These are phyloP conservation scores for Drosophila tani DNA, from an alignment of 1,140 invertebrate genomes.

Conservation along the genomic window DNA sequence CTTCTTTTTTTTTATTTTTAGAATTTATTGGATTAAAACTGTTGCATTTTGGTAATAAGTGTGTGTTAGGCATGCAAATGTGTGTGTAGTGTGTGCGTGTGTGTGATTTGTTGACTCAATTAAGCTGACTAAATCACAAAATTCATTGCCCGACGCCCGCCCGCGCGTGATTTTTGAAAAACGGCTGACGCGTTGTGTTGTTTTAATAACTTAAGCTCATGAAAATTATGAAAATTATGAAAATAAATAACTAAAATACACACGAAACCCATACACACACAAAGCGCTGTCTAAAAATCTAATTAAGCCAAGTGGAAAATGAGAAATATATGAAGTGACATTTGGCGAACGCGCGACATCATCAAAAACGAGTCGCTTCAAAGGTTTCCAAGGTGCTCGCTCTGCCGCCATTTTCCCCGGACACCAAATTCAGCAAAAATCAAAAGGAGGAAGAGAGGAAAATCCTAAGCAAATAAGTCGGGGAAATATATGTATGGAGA, in stretches of 20 bases:
- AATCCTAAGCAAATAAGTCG: conserved; percentile 73
- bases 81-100: conserved; percentile 29
- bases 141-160: conserved; percentile 39
- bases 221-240: conserved; percentile 79
- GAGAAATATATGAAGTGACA: conserved; percentile 52
- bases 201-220: conserved; percentile 82
- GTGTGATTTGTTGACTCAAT: conserved; percentile 61
- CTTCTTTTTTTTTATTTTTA: conserved; percentile 42
- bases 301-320: conserved; percentile 51
- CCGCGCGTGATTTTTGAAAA: conserved; percentile 41
- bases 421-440: not conserved
- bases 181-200: conserved; percentile 33
- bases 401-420: conserved; percentile 7
- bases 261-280: conserved; percentile 2
- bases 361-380: conserved; percentile 52
- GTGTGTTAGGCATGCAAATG: not conserved
- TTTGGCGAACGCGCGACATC: conserved; percentile 38
- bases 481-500: conserved; percentile 3
- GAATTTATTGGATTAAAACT: conserved; percentile 61
- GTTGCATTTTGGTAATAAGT: conserved; percentile 69
- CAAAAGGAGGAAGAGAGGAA: not conserved
- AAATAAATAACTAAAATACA: conserved; percentile 67
- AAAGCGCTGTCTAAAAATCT: conserved; percentile 54
- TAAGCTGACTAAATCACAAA: conserved; percentile 60
- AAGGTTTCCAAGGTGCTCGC: conserved; percentile 59